Percentiles rank a stretch among this genome's conserved stretches.
These are phyloP conservation scores for Dione juno DNA, from an alignment of 2,888 invertebrate genomes.

Conservation along the genomic window DNA sequence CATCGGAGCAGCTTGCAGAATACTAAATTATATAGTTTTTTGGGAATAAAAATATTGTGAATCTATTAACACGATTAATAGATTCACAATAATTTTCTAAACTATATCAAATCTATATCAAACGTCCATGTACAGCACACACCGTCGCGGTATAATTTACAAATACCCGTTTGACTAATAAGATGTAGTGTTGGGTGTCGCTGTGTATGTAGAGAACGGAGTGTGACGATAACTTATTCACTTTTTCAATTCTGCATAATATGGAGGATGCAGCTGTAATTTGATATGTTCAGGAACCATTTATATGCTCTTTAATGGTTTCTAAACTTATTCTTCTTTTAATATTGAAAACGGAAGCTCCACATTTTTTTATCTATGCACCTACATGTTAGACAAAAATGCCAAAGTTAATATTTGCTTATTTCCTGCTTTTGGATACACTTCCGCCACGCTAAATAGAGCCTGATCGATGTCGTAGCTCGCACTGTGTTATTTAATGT, in stretches of 20 bases:
- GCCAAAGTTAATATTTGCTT: slow-evolving; percentile 27
- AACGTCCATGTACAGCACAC: too few relatives aligned
- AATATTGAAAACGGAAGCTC: neutral
- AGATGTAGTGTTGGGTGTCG: too few relatives aligned
- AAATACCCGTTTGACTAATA: too few relatives aligned
- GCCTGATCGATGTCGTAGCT: slow-evolving; percentile 26
- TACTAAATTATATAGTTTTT: neutral
- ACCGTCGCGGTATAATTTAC: too few relatives aligned
- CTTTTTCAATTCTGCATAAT: too few relatives aligned
- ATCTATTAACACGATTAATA: too few relatives aligned
- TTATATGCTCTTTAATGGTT: neutral
- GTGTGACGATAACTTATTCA: too few relatives aligned
- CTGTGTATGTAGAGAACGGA: too few relatives aligned
- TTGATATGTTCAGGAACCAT: too few relatives aligned
- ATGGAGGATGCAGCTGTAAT: too few relatives aligned
- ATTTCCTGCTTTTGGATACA: slow-evolving; percentile 28
- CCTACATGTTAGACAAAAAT: slow-evolving; percentile 24
- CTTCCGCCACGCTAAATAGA: slow-evolving; percentile 28
- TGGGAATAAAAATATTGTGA: neutral
- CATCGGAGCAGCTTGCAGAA: neutral
- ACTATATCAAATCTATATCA: too few relatives aligned
- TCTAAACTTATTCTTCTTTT: neutral
- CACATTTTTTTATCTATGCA: slow-evolving; percentile 15
- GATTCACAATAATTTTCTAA: too few relatives aligned
- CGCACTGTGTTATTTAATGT: neutral